Conservation (phyloP, 1,140 invertebrate genomes). For the Pinna nobilis region DNA sequence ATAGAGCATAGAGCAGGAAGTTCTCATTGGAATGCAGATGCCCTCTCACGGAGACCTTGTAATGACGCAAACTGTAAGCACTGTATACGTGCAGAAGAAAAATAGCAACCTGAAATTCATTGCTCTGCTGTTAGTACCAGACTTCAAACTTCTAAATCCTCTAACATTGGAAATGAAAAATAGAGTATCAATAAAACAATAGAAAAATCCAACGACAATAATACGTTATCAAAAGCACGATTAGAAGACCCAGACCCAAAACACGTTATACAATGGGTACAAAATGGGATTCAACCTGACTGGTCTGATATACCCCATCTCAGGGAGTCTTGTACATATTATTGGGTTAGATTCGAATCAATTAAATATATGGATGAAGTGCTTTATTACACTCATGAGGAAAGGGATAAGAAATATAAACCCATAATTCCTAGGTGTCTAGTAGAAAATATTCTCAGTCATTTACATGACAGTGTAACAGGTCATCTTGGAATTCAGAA, state of each 20-base stretch:
- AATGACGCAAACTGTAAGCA: not conserved
- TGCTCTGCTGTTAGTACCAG: too few relatives aligned
- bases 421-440: not conserved
- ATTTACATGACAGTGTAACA: constrained; percentile 19
- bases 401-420: not conserved
- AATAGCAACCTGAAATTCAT: too few relatives aligned
- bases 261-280: not conserved
- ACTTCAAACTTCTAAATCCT: too few relatives aligned
- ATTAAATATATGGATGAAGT: not conserved
- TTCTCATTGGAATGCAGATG: too few relatives aligned
- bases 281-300: not conserved
- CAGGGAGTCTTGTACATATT: not conserved
- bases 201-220: not conserved
- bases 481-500: constrained; percentile 26
- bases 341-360: constrained; percentile 10
- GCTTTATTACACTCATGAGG: constrained; percentile 5
- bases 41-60: too few relatives aligned
- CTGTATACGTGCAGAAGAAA: too few relatives aligned
- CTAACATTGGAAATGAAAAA: not conserved
- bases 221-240: not conserved
- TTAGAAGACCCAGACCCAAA: not conserved
- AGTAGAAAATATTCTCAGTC: not conserved
- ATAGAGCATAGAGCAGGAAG: not conserved
- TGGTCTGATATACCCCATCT: not conserved
- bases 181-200: not conserved